Conservation (phyloP, 2,113 vertebrate genomes). For the Stegastes partitus region DNA sequence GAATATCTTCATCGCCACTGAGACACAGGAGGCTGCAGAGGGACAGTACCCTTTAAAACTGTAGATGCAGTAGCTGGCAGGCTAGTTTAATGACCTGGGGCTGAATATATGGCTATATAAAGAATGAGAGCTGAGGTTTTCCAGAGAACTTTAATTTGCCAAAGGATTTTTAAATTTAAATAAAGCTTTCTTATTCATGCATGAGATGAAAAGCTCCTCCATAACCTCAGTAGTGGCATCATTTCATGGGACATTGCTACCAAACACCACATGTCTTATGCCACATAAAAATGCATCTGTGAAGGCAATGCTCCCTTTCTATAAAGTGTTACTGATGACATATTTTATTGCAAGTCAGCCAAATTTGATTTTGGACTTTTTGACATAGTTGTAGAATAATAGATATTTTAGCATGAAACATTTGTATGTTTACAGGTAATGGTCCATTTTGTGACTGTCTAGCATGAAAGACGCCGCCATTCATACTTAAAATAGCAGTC, state of each 20-base stretch:
- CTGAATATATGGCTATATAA: slow-evolving; percentile 34
- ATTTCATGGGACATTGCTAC: slow-evolving; percentile 36
- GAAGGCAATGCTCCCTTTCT: background rate
- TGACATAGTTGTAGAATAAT: background rate
- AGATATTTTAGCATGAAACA: slow-evolving; percentile 2
- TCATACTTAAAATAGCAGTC: slow-evolving; percentile 17
- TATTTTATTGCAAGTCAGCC: background rate
- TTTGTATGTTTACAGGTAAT: background rate
- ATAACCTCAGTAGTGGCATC: background rate
- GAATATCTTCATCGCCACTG: slow-evolving; percentile 37
- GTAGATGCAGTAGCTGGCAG: slow-evolving; percentile 23
- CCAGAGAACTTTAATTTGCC: slow-evolving; percentile 22
- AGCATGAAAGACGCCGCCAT: background rate
- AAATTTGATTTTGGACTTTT: background rate
- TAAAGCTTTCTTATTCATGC: slow-evolving; percentile 39
- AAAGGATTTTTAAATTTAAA: slow-evolving; percentile 32
- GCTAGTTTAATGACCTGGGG: slow-evolving; percentile 37
- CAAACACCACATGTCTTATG: slow-evolving; percentile 21
- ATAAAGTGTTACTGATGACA: background rate
- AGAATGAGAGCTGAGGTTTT: slow-evolving; percentile 8
- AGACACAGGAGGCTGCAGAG: slow-evolving; percentile 29
- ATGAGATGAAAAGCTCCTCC: slow-evolving; percentile 43
- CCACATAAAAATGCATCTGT: slow-evolving; percentile 11
- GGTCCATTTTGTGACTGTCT: background rate
- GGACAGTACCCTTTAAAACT: slow-evolving; percentile 19